Evolutionary conservation across 2,113 vertebrate species (phyloP).

Genomic region (Noctilio leporinus): DNA sequence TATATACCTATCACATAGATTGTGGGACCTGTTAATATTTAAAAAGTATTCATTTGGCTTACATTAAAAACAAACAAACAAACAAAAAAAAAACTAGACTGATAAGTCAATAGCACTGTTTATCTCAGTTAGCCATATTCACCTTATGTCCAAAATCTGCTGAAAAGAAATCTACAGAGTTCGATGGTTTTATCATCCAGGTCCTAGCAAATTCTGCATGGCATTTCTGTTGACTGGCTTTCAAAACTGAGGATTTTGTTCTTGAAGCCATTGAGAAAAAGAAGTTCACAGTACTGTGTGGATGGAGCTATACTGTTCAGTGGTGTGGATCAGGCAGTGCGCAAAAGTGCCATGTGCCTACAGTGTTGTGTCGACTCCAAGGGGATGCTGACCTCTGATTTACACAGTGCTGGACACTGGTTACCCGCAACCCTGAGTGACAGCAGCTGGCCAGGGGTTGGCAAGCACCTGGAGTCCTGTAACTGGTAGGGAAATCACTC

Average conservation of each 20-base stretch:
- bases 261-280: background rate
- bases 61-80: too few species aligned
- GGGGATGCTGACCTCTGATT: background rate
- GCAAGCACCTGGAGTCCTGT: background rate
- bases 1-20: background rate
- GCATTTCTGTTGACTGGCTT: background rate
- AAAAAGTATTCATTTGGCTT: background rate
- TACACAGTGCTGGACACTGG: background rate
- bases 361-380: background rate
- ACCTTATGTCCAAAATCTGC: background rate
- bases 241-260: background rate
- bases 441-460: background rate
- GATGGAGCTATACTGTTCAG: background rate
- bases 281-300: background rate
- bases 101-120: background rate
- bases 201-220: background rate
- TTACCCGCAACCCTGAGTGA: too few species aligned
- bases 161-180: background rate
- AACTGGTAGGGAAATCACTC: background rate
- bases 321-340: accelerated
- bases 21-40: background rate
- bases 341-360: background rate
- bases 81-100: too few species aligned
- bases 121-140: background rate
- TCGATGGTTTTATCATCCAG: background rate